phyloP scores from a whole-genome alignment of 2,113 vertebrate genomes.

The Cynocephalus volans region DNA sequence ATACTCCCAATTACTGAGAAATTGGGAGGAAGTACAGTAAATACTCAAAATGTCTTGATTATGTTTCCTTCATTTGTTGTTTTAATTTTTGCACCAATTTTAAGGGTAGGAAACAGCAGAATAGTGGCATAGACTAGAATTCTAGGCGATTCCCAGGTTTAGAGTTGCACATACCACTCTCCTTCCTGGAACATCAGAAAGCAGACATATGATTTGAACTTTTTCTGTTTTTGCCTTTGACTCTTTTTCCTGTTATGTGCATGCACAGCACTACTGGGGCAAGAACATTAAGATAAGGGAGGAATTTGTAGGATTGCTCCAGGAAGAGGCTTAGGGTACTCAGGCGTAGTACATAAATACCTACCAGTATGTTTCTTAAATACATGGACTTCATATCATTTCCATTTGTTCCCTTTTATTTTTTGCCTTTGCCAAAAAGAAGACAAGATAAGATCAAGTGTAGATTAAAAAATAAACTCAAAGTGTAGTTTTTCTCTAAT shows the following conservation, averaged over 20 bases:
- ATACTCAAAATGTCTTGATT: neutral
- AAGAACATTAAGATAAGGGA: neutral
- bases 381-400: conserved; percentile 11
- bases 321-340: neutral
- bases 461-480: neutral
- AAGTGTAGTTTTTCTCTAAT: neutral
- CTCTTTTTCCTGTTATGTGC: neutral
- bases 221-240: neutral
- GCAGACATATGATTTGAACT: neutral
- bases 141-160: conserved; percentile 1
- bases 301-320: neutral
- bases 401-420: neutral
- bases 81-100: conserved; percentile 13
- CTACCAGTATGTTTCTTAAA: neutral
- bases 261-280: neutral
- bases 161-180: neutral
- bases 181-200: neutral
- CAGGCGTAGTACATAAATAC: neutral
- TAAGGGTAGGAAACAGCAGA: neutral
- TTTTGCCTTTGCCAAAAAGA: neutral
- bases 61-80: neutral
- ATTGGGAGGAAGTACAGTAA: neutral
- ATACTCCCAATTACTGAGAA: neutral
- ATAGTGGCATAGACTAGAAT: neutral
- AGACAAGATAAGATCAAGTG: conserved; percentile 22